phyloP scores from a whole-genome alignment of 2,888 invertebrate genomes.

The Caenorhabditis virilis region DNA sequence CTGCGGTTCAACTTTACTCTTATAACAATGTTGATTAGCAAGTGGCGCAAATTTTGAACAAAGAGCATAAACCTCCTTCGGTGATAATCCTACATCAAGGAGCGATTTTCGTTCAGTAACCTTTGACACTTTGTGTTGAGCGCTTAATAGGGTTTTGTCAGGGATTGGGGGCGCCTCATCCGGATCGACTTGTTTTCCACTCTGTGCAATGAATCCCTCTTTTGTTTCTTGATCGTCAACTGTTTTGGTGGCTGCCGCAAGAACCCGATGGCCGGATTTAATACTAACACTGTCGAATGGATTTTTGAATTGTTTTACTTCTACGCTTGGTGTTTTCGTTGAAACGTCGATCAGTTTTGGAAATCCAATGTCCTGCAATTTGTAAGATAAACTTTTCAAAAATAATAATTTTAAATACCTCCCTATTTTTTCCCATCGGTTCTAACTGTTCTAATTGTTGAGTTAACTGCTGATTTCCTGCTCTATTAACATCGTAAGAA shows the following conservation, averaged over 20 bases:
- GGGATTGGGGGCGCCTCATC: slow-evolving; percentile 20
- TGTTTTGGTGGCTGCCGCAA: slow-evolving; percentile 14
- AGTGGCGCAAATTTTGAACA: slow-evolving; percentile 53
- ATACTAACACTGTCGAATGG: slow-evolving; percentile 29
- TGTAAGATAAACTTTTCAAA: too few species aligned
- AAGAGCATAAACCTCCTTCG: slow-evolving; percentile 42
- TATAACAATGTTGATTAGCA: slow-evolving; percentile 57
- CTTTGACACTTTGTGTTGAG: slow-evolving; percentile 26
- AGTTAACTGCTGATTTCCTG: not conserved
- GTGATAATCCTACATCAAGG: slow-evolving; percentile 37
- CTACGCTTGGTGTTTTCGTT: slow-evolving; percentile 6
- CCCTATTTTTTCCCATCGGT: slow-evolving; percentile 19
- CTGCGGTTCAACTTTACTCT: slow-evolving; percentile 47
- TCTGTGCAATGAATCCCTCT: slow-evolving; percentile 41
- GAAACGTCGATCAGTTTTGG: slow-evolving; percentile 17
- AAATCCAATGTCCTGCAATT: slow-evolving; percentile 16
- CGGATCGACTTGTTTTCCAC: slow-evolving; percentile 33
- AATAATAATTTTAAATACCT: too few species aligned
- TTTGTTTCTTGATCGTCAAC: slow-evolving; percentile 1
- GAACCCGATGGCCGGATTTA: too few species aligned
- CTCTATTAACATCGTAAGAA: slow-evolving; percentile 15
- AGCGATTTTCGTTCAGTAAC: slow-evolving; percentile 34
- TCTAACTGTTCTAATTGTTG: too few species aligned
- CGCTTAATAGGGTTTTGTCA: slow-evolving; percentile 12
- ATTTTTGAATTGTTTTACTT: too few species aligned